Evolutionary conservation across 1,140 invertebrate species (phyloP).

Genomic region (Penaeus vannamei): DNA sequence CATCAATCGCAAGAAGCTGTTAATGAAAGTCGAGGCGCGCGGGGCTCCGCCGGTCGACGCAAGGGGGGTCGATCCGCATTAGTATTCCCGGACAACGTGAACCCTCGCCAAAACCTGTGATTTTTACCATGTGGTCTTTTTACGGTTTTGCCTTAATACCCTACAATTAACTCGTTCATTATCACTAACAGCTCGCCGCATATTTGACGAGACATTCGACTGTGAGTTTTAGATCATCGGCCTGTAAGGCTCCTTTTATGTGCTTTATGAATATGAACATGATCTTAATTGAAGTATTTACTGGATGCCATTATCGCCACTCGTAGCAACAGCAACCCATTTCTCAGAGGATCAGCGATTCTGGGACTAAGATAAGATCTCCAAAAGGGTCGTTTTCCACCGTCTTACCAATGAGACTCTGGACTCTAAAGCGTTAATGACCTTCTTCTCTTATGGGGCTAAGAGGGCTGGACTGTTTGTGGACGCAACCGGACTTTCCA

Average conservation of each 20-base stretch:
- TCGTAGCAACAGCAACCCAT: not conserved
- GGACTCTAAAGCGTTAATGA: slow-evolving; percentile 46
- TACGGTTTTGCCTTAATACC: slow-evolving; percentile 56
- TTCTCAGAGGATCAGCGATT: too few species aligned
- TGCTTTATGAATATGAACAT: slow-evolving; percentile 59
- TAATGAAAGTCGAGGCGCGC: too few species aligned
- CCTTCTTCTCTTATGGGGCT: slow-evolving; percentile 34
- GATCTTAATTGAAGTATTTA: slow-evolving; percentile 62
- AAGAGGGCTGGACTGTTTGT: slow-evolving; percentile 45
- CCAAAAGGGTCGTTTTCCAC: slow-evolving; percentile 6
- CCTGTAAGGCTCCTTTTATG: slow-evolving; percentile 44
- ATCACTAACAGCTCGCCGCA: slow-evolving; percentile 41
- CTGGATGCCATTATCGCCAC: slow-evolving; percentile 5
- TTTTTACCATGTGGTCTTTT: slow-evolving; percentile 58
- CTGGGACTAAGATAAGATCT: too few species aligned
- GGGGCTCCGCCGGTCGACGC: too few species aligned
- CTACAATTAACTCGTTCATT: slow-evolving; percentile 61
- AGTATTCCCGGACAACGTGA: slow-evolving; percentile 35
- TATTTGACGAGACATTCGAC: slow-evolving; percentile 37
- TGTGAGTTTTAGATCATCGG: slow-evolving; percentile 39
- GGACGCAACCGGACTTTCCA: slow-evolving; percentile 53
- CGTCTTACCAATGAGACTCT: not conserved
- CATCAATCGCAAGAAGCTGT: too few species aligned
- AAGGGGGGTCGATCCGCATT: not conserved
- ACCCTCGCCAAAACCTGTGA: slow-evolving; percentile 43